Conservation (phyloP, 1,140 invertebrate genomes). For the Pomacea maculata region DNA sequence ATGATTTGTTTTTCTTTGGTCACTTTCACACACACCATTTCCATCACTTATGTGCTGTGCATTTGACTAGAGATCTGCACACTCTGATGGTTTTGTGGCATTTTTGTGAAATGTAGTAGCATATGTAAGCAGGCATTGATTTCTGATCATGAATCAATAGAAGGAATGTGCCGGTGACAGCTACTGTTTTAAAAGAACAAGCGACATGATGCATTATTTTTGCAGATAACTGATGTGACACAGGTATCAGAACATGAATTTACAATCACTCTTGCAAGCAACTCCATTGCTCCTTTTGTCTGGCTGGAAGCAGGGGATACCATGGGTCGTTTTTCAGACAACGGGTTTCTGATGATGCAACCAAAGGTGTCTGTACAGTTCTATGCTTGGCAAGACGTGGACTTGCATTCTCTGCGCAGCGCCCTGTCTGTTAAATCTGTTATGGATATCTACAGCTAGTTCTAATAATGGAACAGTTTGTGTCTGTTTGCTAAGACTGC, state of each 20-base stretch:
- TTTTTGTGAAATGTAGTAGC: too few species aligned
- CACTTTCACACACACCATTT: too few species aligned
- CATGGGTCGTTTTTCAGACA: conserved; percentile 72
- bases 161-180: too few species aligned
- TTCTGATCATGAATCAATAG: too few species aligned
- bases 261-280: conserved; percentile 62
- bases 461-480: neutral
- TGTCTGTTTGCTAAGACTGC: neutral
- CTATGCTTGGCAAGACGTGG: conserved; percentile 50
- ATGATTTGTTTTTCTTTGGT: too few species aligned
- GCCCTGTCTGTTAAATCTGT: conserved; percentile 56
- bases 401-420: conserved; percentile 32
- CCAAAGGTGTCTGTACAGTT: conserved; percentile 51
- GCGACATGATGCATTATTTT: neutral
- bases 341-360: conserved; percentile 71
- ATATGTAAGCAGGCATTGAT: too few species aligned
- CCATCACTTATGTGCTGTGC: too few species aligned
- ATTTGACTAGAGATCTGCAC: too few species aligned
- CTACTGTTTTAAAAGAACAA: too few species aligned
- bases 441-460: conserved; percentile 47
- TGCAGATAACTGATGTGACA: conserved; percentile 28
- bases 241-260: conserved; percentile 24
- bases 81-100: too few species aligned
- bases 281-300: conserved; percentile 72
- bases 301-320: conserved; percentile 70